Conservation (phyloP, 2,888 invertebrate species). For the Geotrupes spiniger region DNA sequence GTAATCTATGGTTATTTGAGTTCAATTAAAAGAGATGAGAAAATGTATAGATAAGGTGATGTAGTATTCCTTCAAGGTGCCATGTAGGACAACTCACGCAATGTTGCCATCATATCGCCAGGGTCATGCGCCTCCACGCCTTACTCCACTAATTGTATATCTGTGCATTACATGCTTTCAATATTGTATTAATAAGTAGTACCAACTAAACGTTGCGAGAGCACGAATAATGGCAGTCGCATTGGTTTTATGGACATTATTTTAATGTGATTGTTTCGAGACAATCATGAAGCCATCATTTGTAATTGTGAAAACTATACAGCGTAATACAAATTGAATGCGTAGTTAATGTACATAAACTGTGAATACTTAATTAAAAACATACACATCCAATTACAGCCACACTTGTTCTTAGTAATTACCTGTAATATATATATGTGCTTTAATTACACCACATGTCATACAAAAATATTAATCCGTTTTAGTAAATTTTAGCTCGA, state of each 20-base stretch:
- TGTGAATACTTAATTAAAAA: too few species aligned
- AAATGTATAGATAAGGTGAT: conserved; percentile 20
- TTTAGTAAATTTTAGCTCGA: too few species aligned
- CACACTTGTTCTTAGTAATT: too few species aligned
- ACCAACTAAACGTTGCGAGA: conserved; percentile 13
- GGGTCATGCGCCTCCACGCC: conserved; percentile 29
- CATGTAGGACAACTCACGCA: conserved; percentile 34
- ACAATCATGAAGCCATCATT: background rate
- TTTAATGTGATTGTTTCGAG: conserved; percentile 2
- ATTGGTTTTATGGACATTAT: conserved; percentile 1
- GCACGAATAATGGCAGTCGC: conserved; percentile 11
- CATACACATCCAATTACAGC: too few species aligned
- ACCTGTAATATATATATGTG: too few species aligned
- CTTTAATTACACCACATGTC: too few species aligned
- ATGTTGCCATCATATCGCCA: conserved; percentile 34
- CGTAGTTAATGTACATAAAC: too few species aligned
- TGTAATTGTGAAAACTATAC: too few species aligned
- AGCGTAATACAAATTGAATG: too few species aligned
- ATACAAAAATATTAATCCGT: too few species aligned
- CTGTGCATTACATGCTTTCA: conserved; percentile 15
- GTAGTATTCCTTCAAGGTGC: conserved; percentile 30
- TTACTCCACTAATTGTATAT: conserved; percentile 16
- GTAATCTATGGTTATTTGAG: too few species aligned
- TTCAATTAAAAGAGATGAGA: conserved; percentile 2
- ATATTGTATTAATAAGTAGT: conserved; percentile 20